These are phyloP conservation scores for Pterostichus niger DNA, from an alignment of 2,888 invertebrate genomes.

Conservation along the genomic window DNA sequence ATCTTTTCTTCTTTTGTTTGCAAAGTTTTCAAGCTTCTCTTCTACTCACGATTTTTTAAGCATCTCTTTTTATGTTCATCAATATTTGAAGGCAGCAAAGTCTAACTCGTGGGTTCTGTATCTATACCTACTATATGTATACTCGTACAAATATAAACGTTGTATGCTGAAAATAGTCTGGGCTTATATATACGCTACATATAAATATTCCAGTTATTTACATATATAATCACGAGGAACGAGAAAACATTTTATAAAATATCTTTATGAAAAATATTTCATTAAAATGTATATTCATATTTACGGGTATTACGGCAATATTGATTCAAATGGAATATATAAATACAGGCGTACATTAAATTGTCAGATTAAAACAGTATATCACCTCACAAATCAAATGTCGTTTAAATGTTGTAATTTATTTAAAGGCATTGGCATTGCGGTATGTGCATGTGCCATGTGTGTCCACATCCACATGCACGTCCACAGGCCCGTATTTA, in stretches of 20 bases:
- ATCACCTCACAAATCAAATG: slow-evolving; percentile 37
- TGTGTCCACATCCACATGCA: neutral
- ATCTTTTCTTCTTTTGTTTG: slow-evolving; percentile 43
- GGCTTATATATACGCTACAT: neutral
- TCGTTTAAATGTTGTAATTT: slow-evolving; percentile 28
- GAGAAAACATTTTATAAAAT: neutral
- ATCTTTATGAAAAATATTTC: neutral
- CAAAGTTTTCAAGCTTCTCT: slow-evolving; percentile 43
- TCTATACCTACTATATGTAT: neutral
- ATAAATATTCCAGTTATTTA: neutral
- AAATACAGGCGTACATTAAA: slow-evolving; percentile 5
- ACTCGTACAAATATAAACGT: neutral
- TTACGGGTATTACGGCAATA: slow-evolving; percentile 1
- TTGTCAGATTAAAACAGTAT: slow-evolving; percentile 48
- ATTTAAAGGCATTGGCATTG: slow-evolving; percentile 26
- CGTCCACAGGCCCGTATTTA: too few relatives aligned
- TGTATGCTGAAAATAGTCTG: neutral
- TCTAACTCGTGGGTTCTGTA: neutral
- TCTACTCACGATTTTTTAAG: slow-evolving; percentile 25
- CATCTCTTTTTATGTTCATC: slow-evolving; percentile 47
- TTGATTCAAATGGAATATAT: slow-evolving; percentile 13
- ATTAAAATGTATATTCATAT: slow-evolving; percentile 26
- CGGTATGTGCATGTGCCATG: neutral
- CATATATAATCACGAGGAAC: neutral
- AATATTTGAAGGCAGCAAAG: slow-evolving; percentile 23